A percentile compares a stretch with the other conserved stretches of the same genome.
These are phyloP conservation scores for Hepsetus odoe DNA, from an alignment of 2,113 vertebrate species.

Conservation along the genomic window DNA sequence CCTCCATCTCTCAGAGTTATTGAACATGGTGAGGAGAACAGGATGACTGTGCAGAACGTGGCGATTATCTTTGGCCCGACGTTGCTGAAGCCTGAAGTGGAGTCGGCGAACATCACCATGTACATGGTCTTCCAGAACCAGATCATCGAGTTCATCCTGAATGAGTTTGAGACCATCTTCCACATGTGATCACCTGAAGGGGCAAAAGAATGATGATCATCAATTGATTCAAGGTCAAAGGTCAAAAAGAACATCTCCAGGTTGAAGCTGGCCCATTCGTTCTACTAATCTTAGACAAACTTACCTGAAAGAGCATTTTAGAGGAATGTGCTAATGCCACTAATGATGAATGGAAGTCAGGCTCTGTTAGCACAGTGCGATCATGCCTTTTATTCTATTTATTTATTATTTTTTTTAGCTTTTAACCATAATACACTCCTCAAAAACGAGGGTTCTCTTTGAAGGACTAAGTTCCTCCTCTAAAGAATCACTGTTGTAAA, in stretches of 20 bases:
- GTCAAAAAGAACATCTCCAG: not conserved
- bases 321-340: not conserved
- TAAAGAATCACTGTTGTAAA: no score
- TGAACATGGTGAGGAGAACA: conserved; percentile 82
- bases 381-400: no score
- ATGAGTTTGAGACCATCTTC: conserved; percentile 85
- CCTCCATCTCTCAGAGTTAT: conserved; percentile 77
- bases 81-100: conserved; percentile 83
- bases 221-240: not conserved
- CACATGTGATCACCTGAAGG: conserved; percentile 38
- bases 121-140: conserved; percentile 98
- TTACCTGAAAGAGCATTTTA: no score
- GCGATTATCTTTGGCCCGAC: conserved; percentile 96
- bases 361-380: not conserved
- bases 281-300: not conserved
- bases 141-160: conserved; percentile 91
- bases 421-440: no score
- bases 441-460: no score
- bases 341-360: not conserved
- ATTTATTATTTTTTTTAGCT: no score
- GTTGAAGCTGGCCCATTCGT: not conserved
- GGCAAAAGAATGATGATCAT: not conserved
- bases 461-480: no score
- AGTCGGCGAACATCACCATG: conserved; percentile 86
- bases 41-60: conserved; percentile 91